phyloP scores from a whole-genome alignment of 2,113 vertebrate species.

The Chaetura pelagica region DNA sequence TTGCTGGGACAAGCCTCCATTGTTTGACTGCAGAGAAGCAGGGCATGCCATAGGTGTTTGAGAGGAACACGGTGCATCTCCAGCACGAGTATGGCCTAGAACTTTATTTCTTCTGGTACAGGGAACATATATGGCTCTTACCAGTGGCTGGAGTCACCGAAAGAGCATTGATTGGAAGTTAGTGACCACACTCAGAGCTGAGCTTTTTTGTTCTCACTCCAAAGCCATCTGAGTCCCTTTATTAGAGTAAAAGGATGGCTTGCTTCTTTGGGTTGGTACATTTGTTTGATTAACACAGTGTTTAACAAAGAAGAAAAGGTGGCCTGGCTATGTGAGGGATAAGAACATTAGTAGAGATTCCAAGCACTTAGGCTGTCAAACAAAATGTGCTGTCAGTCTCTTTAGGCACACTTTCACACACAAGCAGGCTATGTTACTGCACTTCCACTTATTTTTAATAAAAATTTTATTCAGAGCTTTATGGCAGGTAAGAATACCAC shows the following conservation, averaged over 20 bases:
- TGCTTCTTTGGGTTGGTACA: not conserved
- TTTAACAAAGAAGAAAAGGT: not conserved
- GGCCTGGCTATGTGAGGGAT: not conserved
- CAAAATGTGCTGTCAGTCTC: not conserved
- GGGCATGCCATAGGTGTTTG: not conserved
- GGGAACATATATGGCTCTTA: not conserved
- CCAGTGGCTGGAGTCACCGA: not conserved
- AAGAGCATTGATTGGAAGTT: conserved; percentile 1
- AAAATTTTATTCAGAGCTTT: not conserved
- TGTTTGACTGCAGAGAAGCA: not conserved
- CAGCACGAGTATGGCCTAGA: not conserved
- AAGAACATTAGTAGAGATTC: not conserved
- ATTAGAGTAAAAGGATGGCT: not conserved
- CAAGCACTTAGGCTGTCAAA: not conserved
- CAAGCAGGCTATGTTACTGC: not conserved
- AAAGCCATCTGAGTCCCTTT: not conserved
- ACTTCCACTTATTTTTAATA: not conserved
- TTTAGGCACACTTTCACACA: not conserved
- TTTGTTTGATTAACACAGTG: not conserved
- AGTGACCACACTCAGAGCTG: not conserved
- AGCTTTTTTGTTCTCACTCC: not conserved
- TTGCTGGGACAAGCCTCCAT: conserved; percentile 19
- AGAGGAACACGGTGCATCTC: conserved; percentile 18
- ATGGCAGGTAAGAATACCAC: not conserved
- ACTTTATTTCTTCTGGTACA: not conserved